A percentile compares a stretch with the other conserved stretches of the same genome.
phyloP scores from a whole-genome alignment of 2,888 invertebrate genomes.

The Lithophane socia region DNA sequence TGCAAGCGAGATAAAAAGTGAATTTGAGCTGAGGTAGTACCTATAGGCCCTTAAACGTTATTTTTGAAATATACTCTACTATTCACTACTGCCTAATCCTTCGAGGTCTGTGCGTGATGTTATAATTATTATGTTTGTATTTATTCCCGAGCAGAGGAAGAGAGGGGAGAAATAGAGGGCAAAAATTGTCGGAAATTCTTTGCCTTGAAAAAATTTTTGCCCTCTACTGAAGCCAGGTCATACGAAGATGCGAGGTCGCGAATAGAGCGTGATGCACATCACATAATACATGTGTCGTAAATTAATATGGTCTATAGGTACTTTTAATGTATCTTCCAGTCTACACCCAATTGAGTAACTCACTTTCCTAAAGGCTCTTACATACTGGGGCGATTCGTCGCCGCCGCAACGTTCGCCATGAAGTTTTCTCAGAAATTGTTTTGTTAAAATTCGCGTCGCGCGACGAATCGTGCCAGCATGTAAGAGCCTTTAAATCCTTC shows the following conservation, averaged over 20 bases:
- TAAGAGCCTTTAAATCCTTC: no score
- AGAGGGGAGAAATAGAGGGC: no score
- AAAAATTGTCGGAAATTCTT: no score
- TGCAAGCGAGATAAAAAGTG: no score
- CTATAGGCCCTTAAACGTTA: neutral
- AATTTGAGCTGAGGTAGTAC: no score
- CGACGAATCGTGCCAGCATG: no score
- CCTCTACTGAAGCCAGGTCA: conserved; percentile 1
- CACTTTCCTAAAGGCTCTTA: neutral
- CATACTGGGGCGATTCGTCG: no score
- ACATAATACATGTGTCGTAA: neutral
- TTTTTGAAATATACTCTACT: neutral
- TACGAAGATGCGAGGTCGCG: neutral
- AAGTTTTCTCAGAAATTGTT: no score
- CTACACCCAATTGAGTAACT: neutral
- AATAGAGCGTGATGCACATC: neutral
- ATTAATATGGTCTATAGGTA: neutral
- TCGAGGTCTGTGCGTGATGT: neutral
- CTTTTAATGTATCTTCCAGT: neutral
- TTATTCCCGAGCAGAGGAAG: neutral
- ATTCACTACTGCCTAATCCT: neutral
- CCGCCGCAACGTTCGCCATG: no score
- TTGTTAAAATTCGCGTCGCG: no score
- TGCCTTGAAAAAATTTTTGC: no score
- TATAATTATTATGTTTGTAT: neutral